Base-by-base conservation (phyloP, 2,888 invertebrate genomes). In the Microchrysa polita region DNA sequence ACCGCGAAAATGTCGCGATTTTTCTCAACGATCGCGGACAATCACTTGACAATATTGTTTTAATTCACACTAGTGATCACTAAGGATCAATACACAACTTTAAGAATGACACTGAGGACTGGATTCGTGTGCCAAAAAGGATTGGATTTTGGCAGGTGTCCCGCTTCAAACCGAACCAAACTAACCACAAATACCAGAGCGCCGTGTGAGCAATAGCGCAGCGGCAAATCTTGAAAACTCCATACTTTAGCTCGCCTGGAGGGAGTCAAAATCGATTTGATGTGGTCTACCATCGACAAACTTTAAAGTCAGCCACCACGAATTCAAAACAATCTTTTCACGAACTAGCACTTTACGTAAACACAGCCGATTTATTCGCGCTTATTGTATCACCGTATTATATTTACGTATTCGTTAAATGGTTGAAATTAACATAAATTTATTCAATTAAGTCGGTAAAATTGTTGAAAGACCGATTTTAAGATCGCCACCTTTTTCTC, bases 101-200 rank as follows among this genome's bases (percentile, higher is more conserved):
- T 4, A 48, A 34, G 22, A 7, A 27, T 20, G 27, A 14, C n/a
- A n/a, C n/a, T n/a, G n/a, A n/a, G n/a, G n/a, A n/a, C n/a, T n/a
- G n/a, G n/a, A n/a, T n/a, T n/a, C n/a, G n/a, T n/a, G n/a, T n/a
- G n/a, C n/a, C n/a, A n/a, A n/a, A n/a, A n/a, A n/a, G n/a, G n/a
- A n/a, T 73, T 48, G 74, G 60, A 61, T 74, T 34, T 73, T 69
- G 61, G 76, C 74, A 74, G 74, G 74, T 76, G 76, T 74, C 74
- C 65, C 73, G 76, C 69, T 65, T 72, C 73, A 74, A 76, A 76
- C 72, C 63, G 72, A 75, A 67, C 57, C 72, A 73, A 73, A 73
- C 73, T 73, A 73, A 73, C 40, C 73, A 73, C 63, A 73, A 60
- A 73, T 53, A 61, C 63, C 53, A 73, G 53, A 40, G 73, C 40